phyloP scores from a whole-genome alignment of 2,797 vertebrate genomes.

The Clangula hyemalis region DNA sequence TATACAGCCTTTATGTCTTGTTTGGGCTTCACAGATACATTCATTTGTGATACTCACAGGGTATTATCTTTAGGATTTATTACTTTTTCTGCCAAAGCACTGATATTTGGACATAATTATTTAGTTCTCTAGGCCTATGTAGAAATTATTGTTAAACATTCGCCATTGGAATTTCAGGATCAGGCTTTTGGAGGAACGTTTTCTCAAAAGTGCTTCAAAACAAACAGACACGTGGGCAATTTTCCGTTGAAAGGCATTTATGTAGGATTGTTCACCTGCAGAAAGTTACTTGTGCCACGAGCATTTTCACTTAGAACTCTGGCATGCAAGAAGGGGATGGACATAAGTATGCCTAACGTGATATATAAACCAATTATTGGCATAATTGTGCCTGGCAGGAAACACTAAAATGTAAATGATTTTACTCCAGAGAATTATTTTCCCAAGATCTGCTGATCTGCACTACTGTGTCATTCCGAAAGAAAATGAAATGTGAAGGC shows the following conservation, averaged over 20 bases:
- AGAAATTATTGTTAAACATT: not conserved
- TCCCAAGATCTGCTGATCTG: not conserved
- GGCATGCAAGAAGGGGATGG: not conserved
- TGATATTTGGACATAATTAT: not conserved
- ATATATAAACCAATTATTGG: not conserved
- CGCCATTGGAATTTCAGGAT: not conserved
- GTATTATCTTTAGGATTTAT: not conserved
- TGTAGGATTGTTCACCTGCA: not conserved
- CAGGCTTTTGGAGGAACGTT: not conserved
- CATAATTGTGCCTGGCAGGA: not conserved
- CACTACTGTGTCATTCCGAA: not conserved
- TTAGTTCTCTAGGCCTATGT: not conserved
- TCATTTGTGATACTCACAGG: fast-evolving
- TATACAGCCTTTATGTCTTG: not conserved
- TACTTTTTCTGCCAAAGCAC: not conserved
- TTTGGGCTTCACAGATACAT: not conserved
- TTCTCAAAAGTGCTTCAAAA: not conserved
- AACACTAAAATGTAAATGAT: not conserved
- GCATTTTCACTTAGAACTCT: not conserved
- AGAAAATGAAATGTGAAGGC: not conserved
- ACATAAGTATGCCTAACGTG: not conserved
- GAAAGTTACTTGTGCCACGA: not conserved
- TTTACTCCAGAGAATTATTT: not conserved
- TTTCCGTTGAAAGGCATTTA: not conserved
- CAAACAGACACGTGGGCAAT: not conserved